Conservation (phyloP, 1,140 invertebrate species). For the Proales similis region DNA sequence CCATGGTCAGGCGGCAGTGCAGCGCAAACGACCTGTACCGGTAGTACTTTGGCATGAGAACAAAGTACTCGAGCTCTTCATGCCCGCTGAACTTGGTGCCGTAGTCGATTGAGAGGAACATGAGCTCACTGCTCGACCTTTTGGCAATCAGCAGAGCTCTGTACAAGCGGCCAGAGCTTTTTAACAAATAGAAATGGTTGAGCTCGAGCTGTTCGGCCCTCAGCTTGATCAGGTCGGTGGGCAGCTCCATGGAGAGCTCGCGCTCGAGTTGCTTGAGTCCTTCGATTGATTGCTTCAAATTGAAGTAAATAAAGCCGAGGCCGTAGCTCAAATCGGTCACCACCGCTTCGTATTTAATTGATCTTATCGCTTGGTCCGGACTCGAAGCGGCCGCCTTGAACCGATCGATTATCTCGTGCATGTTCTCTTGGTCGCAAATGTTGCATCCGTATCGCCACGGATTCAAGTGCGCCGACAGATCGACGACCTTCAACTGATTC, state of each 20-base stretch:
- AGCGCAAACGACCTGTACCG: neutral
- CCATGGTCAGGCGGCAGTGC: conserved; percentile 26
- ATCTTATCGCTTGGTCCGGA: too few relatives aligned
- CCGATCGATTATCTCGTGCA: too few relatives aligned
- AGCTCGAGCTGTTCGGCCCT: neutral
- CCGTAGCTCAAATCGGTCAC: too few relatives aligned
- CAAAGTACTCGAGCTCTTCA: neutral
- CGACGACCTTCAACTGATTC: too few relatives aligned
- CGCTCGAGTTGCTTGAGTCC: neutral
- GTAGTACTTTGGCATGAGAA: neutral
- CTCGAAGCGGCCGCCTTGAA: too few relatives aligned
- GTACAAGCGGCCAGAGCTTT: neutral
- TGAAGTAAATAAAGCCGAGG: conserved; percentile 23
- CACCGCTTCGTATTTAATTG: too few relatives aligned
- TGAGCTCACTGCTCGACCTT: neutral
- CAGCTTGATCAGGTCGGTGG: neutral
- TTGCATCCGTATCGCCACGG: too few relatives aligned
- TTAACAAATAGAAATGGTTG: neutral
- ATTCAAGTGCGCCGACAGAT: too few relatives aligned
- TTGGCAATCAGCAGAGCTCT: neutral
- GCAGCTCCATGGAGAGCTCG: neutral
- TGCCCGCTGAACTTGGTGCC: neutral
- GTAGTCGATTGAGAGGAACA: neutral
- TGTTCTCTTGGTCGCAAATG: too few relatives aligned
- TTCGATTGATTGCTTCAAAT: neutral